phyloP scores from a whole-genome alignment of 2,888 invertebrate genomes.

The Monopis laevigella region DNA sequence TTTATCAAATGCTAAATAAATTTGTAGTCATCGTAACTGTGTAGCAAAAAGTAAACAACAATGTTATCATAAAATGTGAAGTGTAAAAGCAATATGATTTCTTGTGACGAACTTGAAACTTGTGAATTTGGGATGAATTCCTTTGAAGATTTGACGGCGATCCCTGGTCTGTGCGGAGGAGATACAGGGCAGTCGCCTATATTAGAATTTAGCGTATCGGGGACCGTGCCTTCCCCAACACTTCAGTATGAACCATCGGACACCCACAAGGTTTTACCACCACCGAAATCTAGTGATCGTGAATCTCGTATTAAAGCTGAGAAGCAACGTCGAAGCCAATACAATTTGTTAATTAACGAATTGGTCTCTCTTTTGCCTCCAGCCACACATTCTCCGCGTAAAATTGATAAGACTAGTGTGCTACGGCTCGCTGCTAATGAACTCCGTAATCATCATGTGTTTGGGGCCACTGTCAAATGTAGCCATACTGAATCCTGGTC shows the following conservation, averaged over 20 bases:
- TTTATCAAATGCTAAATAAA: too few species aligned
- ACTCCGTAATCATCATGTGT: conserved; percentile 80
- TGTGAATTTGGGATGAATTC: conserved; percentile 10
- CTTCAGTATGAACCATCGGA: conserved; percentile 34
- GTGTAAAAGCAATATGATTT: too few species aligned
- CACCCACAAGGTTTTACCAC: conserved; percentile 45
- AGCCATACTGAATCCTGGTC: conserved; percentile 58
- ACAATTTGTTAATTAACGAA: conserved; percentile 86
- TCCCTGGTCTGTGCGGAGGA: conserved; percentile 29
- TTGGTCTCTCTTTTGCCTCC: conserved; percentile 86
- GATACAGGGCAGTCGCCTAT: conserved; percentile 22
- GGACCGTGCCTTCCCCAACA: conserved; percentile 30
- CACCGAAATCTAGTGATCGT: conserved; percentile 73
- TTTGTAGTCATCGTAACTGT: too few species aligned
- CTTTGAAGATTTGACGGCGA: neutral
- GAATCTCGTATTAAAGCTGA: conserved; percentile 89
- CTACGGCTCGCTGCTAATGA: conserved; percentile 87
- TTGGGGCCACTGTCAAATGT: conserved; percentile 63
- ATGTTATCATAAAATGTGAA: conserved; percentile 10
- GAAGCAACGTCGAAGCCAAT: conserved; percentile 88
- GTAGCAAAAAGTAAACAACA: conserved; percentile 7
- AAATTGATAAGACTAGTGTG: conserved; percentile 91
- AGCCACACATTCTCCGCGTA: conserved; percentile 81
- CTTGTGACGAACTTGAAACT: conserved; percentile 10
- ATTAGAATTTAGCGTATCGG: conserved; percentile 34